Evolutionary conservation across 92 coral and sea anemone species (phyloP).

Genomic region (Phenganax subtilis): DNA sequence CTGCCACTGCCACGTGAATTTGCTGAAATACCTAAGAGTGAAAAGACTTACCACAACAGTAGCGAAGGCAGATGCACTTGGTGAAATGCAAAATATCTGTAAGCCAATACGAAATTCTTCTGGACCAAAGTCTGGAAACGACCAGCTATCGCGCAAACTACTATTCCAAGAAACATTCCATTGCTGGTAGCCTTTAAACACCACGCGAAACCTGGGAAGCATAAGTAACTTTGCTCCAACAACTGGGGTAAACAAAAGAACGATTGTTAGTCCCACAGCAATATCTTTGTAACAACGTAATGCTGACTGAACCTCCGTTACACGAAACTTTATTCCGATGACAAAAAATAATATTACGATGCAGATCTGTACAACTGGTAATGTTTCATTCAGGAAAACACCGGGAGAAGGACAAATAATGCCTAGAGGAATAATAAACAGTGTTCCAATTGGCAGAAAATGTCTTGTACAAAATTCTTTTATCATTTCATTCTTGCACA

Average conservation of each 20-base stretch:
- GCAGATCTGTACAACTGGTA: slow-evolving; percentile 11
- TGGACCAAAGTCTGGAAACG: slow-evolving; percentile 15
- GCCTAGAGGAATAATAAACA: slow-evolving; percentile 12
- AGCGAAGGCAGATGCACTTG: slow-evolving; percentile 14
- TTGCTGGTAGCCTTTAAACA: too few species aligned
- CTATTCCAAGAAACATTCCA: too few species aligned
- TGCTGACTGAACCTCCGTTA: slow-evolving; percentile 4
- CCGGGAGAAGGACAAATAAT: slow-evolving; percentile 14
- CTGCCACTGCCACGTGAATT: too few species aligned
- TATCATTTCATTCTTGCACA: background rate
- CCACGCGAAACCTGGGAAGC: too few species aligned
- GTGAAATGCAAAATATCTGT: slow-evolving; percentile 6
- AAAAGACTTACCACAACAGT: slow-evolving; percentile 4
- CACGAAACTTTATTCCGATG: slow-evolving; percentile 13
- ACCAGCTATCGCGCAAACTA: too few species aligned
- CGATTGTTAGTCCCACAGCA: too few species aligned
- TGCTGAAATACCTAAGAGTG: background rate
- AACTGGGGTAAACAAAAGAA: too few species aligned
- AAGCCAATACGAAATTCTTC: slow-evolving; percentile 11
- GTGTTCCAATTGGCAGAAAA: slow-evolving; percentile 9
- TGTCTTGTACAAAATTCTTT: background rate
- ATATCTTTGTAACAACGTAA: background rate
- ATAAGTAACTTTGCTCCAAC: too few species aligned
- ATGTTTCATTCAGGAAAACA: slow-evolving; percentile 2
- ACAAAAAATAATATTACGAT: slow-evolving; percentile 12